These are phyloP conservation scores for Notoglanidium macrostoma DNA, from an alignment of 2,797 vertebrate genomes.

Conservation along the genomic window DNA sequence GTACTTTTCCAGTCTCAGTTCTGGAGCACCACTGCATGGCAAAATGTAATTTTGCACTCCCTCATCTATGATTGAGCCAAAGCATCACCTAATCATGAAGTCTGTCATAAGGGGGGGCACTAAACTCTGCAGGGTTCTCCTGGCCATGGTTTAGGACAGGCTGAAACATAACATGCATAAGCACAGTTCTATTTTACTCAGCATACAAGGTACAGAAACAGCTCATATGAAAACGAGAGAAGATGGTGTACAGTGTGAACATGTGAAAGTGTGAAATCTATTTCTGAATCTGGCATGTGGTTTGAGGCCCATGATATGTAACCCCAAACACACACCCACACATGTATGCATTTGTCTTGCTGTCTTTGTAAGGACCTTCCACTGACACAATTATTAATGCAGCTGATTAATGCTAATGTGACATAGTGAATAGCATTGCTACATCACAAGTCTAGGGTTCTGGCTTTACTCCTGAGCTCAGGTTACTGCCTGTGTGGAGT, in stretches of 20 bases:
- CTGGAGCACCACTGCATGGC: neutral
- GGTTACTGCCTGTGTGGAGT: neutral
- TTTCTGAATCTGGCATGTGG: conserved; percentile 30
- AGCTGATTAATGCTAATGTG: neutral
- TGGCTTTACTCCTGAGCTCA: neutral
- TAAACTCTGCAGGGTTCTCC: neutral
- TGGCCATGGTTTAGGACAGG: neutral
- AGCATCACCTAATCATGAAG: neutral
- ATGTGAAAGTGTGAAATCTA: conserved; percentile 30
- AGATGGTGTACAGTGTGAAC: conserved; percentile 29
- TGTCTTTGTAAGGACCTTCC: neutral
- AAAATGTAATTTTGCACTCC: conserved; percentile 5
- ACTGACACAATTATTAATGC: neutral
- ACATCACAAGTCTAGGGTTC: neutral
- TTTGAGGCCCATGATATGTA: conserved; percentile 33
- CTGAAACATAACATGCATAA: neutral
- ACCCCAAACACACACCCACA: neutral
- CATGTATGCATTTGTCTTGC: neutral
- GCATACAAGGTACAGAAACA: neutral
- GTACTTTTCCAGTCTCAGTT: conserved; percentile 26
- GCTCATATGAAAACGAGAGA: conserved; percentile 6
- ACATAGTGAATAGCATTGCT: neutral
- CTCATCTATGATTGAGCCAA: neutral
- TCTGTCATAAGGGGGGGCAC: neutral
- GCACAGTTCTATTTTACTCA: neutral